Evolutionary conservation across 2,113 vertebrate genomes (phyloP), one percentile per base, ranked within the genome.

Genomic region (Lota lota): DNA sequence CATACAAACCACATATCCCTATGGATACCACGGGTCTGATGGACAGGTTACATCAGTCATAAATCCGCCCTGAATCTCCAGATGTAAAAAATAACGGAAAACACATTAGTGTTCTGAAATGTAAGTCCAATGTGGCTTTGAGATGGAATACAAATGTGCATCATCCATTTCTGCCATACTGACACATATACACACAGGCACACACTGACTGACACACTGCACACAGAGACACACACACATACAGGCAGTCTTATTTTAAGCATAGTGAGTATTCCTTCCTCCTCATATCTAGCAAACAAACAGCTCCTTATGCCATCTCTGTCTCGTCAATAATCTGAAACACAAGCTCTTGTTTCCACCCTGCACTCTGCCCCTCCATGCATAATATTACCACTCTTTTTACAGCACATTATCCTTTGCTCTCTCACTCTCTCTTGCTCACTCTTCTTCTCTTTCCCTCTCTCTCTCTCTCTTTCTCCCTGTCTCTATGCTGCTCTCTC

Each of bases 291-390:
- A 36, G 70, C 66, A 66, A 74, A 80, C 40, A 47, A 47, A 47
- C 40, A 47, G 59, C 19, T 75, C 22, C 67, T 74, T 67, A 40
- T 72, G 79, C 72, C 68, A 2, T 70, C 71, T 71, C 74, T 6
- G 63, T 47, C 79, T 36, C 75, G 60, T 88, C 75, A 22, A 85
- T 86, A 82, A 78, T 67, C 78, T 80, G 85, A 85, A 87, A 89
- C 73, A 77, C 68, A 73, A 87, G 72, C 81, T 78, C 70, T 68
- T 71, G 78, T 85, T 85, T 86, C 82, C 82, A 82, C 67, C 74
- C 65, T 70, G 78, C 78, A 83, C 79, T 74, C 76, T 79, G 20
- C 11, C 7, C 64, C 65, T 81, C 82, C 74, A 63, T 79, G 40
- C 21, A 81, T 70, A 73, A 61, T 69, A 79, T 82, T 72, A 77